These are phyloP conservation scores for Notarius quadriscutis DNA, from an alignment of 2,113 vertebrate species.

Conservation along the genomic window DNA sequence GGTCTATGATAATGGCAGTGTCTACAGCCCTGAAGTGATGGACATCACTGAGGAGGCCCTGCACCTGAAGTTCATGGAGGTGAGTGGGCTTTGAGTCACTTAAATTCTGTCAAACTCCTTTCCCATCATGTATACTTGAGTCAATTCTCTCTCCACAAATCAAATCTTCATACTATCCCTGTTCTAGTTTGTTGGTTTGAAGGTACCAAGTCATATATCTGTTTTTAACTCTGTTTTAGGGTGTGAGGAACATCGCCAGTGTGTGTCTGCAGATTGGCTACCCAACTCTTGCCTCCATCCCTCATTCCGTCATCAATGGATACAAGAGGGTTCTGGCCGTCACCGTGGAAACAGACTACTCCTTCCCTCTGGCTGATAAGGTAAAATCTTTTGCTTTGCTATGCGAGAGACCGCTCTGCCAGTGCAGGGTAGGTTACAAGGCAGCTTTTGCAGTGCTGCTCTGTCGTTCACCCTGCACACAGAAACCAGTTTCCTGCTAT, in stretches of 20 bases:
- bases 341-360: conserved; percentile 91
- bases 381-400: conserved; percentile 64
- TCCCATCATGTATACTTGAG: background rate
- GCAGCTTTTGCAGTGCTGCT: conserved; percentile 38
- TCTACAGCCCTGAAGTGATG: conserved; percentile 96
- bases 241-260: conserved; percentile 94
- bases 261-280: conserved; percentile 97
- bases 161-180: conserved; percentile 50
- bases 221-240: conserved; percentile 67
- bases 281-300: conserved; percentile 91
- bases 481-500: conserved; percentile 38
- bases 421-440: conserved; percentile 50
- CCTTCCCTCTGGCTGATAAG: conserved; percentile 96
- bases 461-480: conserved; percentile 53
- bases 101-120: background rate
- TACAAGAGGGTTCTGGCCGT: conserved; percentile 94
- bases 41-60: conserved; percentile 95
- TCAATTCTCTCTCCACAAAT: conserved; percentile 42
- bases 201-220: conserved; percentile 7
- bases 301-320: conserved; percentile 92
- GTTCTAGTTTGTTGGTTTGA: background rate
- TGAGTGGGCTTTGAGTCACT: conserved; percentile 50
- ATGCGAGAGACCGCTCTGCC: rapidly evolving
- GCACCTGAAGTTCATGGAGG: conserved; percentile 91
- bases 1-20: conserved; percentile 97